Conservation (phyloP, 2,797 vertebrate genomes). For the Cygnus olor region DNA sequence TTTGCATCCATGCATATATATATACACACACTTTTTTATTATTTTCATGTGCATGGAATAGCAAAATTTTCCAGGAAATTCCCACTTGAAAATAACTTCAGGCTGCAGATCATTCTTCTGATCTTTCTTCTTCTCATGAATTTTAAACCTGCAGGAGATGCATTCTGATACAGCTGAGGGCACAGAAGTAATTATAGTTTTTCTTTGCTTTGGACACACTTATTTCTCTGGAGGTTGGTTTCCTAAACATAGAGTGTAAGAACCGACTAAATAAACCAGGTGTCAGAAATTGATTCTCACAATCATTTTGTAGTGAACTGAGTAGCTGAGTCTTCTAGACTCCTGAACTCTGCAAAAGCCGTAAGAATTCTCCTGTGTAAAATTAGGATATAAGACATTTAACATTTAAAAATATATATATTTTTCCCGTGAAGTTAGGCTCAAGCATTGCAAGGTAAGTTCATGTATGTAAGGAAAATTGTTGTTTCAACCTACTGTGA, state of each 20-base stretch:
- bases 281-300: neutral
- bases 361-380: constrained; percentile 38
- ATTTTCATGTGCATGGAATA: neutral
- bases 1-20: neutral
- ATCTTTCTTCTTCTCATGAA: constrained; percentile 48
- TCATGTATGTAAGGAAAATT: neutral
- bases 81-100: constrained; percentile 43
- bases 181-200: constrained; percentile 49
- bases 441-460: neutral
- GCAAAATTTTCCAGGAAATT: constrained; percentile 39
- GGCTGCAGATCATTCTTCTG: constrained; percentile 34
- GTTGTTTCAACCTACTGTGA: neutral
- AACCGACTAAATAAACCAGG: neutral
- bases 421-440: neutral
- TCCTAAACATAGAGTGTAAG: neutral
- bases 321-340: constrained; percentile 6
- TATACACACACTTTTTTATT: neutral
- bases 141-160: constrained; percentile 58
- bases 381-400: constrained; percentile 1
- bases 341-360: constrained; percentile 27
- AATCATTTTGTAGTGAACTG: neutral
- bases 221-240: constrained; percentile 37
- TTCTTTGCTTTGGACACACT: constrained; percentile 49
- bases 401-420: neutral
- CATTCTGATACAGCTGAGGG: constrained; percentile 41